Base-by-base conservation (phyloP, 2,888 invertebrate genomes). In the Brachyopa scutellaris region DNA sequence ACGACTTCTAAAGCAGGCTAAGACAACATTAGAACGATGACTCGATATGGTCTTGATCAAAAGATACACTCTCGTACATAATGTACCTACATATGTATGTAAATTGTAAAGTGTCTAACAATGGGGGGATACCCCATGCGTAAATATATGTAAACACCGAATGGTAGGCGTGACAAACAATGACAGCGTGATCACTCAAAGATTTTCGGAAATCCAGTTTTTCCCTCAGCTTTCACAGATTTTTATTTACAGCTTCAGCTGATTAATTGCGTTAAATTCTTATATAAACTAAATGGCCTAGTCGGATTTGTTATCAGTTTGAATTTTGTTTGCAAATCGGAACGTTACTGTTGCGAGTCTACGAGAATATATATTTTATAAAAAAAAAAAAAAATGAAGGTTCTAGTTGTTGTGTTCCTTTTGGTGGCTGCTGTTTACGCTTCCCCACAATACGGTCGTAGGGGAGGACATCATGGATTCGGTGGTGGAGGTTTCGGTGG, bases 321-420 rank as follows among this genome's bases (percentile, higher is more conserved):
- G 40, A 51, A 59, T 21, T 51, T 29, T 51, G 47, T 55, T 45
- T 73, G 61, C 38, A 21, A 33, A 29, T 36, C 33, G 57, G 59
- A 49, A 26, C 51, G 79, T 72, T 45, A 38, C 23, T 29, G 9
- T 7, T 13, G 47, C 23, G 33, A 33, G 13, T 62, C 11, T 62
- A 0, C 5, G 13, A 13, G 2, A 47, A 47, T n/a, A n/a, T n/a
- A n/a, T n/a, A n/a, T 26, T 26, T 26, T 6, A 6, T 26, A 26
- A 26, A n/a, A n/a, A n/a, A n/a, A n/a, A n/a, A n/a, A n/a, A n/a
- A n/a, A n/a, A 21, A 82, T 82, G 82, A 82, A 76, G 38, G 64
- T 66, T 31, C 51, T 82, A 1, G 31, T 76, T 23, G 64, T 76
- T 19, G 11, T 70, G 57, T 82, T 64, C 38, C 51, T 82, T 31